A percentile compares a stretch with the other conserved stretches of the same genome.
These are phyloP conservation scores for Botia almorhae DNA, from an alignment of 2,797 vertebrate species.

Conservation along the genomic window DNA sequence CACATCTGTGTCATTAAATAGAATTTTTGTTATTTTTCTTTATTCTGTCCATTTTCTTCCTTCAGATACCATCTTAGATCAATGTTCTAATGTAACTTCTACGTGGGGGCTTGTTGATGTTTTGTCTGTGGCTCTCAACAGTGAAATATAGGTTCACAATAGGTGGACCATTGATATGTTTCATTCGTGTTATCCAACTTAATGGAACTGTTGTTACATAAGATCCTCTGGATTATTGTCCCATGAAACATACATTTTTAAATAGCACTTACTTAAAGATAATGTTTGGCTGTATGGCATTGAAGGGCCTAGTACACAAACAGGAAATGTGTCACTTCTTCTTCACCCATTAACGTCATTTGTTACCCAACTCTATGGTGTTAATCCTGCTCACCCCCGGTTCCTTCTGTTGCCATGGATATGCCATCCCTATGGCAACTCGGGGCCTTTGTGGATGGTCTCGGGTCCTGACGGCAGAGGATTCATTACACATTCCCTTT, in stretches of 20 bases:
- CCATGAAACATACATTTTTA: conserved; percentile 12
- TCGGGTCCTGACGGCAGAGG: conserved; percentile 70
- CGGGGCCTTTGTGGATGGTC: conserved; percentile 74
- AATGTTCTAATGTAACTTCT: background rate
- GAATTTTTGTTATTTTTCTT: background rate
- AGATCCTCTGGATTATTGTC: conserved; percentile 9
- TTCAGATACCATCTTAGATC: background rate
- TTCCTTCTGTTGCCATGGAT: conserved; percentile 81
- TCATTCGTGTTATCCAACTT: conserved; percentile 29
- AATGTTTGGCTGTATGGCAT: conserved; percentile 8
- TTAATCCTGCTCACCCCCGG: conserved; percentile 75
- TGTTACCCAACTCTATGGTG: conserved; percentile 70
- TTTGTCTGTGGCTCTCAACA: background rate
- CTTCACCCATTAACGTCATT: conserved; percentile 68
- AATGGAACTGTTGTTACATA: conserved; percentile 35
- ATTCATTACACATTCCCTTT: conserved; percentile 74
- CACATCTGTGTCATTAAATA: background rate
- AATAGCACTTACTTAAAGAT: conserved; percentile 41
- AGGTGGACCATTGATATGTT: background rate
- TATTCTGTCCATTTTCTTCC: background rate
- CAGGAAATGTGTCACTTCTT: conserved; percentile 67
- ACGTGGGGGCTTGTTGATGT: conserved; percentile 6
- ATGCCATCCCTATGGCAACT: conserved; percentile 84
- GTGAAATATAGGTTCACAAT: conserved; percentile 12
- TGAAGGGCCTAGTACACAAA: conserved; percentile 37